Base-by-base conservation (phyloP, 2,797 vertebrate species). In the Hippopotamyrus pictus region DNA sequence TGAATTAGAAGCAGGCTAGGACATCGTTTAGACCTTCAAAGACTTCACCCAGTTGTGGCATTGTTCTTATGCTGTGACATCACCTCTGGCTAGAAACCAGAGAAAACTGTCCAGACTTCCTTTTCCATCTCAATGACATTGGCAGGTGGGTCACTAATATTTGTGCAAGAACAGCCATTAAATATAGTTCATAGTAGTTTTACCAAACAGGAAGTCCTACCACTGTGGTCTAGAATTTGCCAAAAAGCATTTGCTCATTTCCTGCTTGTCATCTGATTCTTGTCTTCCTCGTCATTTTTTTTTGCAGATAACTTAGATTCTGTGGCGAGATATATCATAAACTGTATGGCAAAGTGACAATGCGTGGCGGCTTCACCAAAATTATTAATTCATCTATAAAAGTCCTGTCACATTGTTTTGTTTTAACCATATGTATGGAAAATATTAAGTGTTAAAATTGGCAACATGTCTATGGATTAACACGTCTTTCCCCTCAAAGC, bases 151-250 rank as follows among this genome's bases (percentile, higher is more conserved):
- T 51, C 29, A 53, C 41, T 14, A 50, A 29, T 33, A 29, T 9
- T 51, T 17, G 17, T 44, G 54, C 44, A 65, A 25, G 46, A 33
- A 17, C 17, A 8, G 8, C 12, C 22, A 22, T 6, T n/a, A 48
- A 14, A 62, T 59, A n/a, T 54, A n/a, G 11, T 62, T 44, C 44
- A n/a, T 57, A 37, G 50, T 46, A n/a, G 88, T n/a, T 46, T 54
- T 65, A n/a, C 37, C 85, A 89, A 76, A 88, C 33, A 76, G 89
- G 89, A 89, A 87, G 62, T 53, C 8, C 62, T 25, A 69, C 87
- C 25, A 46, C 57, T 88, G 3, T 65, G 19, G 37, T 37, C 9
- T 14, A 33, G 41, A 48, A 22, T 29, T 65, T 11, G n/a, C 86
- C 59, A 65, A 25, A 22, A 88, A 11, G 2, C 62, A 54, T 76